Conservation (phyloP, 2,797 vertebrate genomes). For the Caiman crocodilus region DNA sequence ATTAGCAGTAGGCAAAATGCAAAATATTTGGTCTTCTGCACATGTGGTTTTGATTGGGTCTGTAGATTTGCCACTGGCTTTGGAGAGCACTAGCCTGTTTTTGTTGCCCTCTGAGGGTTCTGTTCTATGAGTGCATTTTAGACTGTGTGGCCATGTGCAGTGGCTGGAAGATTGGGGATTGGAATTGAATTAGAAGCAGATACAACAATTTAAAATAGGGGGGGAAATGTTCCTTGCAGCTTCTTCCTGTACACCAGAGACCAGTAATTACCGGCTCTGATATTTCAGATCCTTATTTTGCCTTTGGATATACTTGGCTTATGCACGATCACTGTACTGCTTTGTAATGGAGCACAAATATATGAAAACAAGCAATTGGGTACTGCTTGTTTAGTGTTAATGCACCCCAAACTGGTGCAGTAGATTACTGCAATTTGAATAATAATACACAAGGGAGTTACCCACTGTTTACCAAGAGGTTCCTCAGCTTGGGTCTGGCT, state of each 20-base stretch:
- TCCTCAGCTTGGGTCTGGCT: not conserved
- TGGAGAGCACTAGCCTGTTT: not conserved
- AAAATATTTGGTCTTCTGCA: constrained; percentile 62
- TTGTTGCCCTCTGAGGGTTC: not conserved
- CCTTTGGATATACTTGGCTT: not conserved
- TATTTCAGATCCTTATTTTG: not conserved
- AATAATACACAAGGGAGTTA: not conserved
- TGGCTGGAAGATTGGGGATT: not conserved
- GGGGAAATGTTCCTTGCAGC: not conserved
- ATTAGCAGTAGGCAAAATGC: constrained; percentile 69
- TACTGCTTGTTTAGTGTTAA: not conserved
- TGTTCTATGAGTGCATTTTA: not conserved
- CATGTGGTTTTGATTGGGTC: constrained; percentile 48
- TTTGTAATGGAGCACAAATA: not conserved
- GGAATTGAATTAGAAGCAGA: not conserved
- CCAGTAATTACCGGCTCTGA: constrained; percentile 16
- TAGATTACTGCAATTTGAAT: not conserved
- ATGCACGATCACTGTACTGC: not conserved
- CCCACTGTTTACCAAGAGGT: not conserved
- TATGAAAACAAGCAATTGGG: not conserved
- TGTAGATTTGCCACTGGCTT: constrained; percentile 35
- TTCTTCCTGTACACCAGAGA: not conserved
- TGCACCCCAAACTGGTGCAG: not conserved
- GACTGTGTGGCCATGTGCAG: not conserved
- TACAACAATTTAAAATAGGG: not conserved